phyloP scores from a whole-genome alignment of 2,888 invertebrate species.

The Heteromyza rotundicornis region DNA sequence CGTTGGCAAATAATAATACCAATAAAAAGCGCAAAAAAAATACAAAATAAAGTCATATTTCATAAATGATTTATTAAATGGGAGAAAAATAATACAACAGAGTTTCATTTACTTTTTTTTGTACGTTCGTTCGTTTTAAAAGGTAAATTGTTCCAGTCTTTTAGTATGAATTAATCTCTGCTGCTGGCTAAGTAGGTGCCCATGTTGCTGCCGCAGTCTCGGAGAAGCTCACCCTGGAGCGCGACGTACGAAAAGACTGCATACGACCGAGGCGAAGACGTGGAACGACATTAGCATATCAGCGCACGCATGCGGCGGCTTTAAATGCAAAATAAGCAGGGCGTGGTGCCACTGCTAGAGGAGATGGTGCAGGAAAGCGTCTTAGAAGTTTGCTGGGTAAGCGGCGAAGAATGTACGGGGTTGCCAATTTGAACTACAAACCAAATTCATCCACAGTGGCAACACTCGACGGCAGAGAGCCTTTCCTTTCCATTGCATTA shows the following conservation, averaged over 20 bases:
- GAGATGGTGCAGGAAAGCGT: not conserved
- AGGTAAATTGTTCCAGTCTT: conserved; percentile 1
- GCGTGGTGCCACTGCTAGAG: not conserved
- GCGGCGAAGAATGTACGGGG: not conserved
- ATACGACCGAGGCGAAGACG: not conserved
- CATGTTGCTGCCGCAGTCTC: conserved; percentile 8
- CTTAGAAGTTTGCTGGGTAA: no score
- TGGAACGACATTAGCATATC: conserved; percentile 41
- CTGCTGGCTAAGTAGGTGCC: conserved; percentile 23
- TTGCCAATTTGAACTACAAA: not conserved
- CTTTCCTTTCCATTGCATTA: not conserved
- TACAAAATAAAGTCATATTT: conserved; percentile 48
- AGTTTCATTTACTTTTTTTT: not conserved
- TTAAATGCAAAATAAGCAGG: conserved; percentile 1
- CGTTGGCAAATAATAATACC: not conserved
- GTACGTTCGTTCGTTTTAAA: conserved; percentile 4
- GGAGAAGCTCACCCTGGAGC: conserved; percentile 1
- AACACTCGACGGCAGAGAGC: not conserved
- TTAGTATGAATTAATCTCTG: conserved; percentile 11
- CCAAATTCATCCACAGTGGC: not conserved
- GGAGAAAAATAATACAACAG: conserved; percentile 20
- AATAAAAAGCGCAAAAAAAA: not conserved
- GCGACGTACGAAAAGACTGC: not conserved
- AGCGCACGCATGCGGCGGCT: conserved; percentile 37
- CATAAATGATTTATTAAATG: conserved; percentile 52